A percentile compares a stretch with the other conserved stretches of the same genome.
Conservation (phyloP, 2,797 vertebrate genomes). For the Karalla daura region DNA sequence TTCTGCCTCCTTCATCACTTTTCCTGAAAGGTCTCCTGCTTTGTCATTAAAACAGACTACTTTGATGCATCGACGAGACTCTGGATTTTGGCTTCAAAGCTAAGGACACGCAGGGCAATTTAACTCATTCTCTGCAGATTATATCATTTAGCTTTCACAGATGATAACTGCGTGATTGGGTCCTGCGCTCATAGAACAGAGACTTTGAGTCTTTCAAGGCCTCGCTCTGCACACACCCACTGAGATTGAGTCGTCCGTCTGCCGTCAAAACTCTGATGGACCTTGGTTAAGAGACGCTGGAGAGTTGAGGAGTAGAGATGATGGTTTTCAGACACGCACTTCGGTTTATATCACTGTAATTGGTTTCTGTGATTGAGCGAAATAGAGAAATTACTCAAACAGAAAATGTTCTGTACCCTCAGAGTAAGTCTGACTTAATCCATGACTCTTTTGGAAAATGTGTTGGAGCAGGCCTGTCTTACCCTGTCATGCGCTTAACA, state of each 20-base stretch:
- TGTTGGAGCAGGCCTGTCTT: background rate
- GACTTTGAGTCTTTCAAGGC: slow-evolving; percentile 45
- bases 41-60: background rate
- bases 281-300: slow-evolving; percentile 30
- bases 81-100: background rate
- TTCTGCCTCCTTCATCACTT: slow-evolving; percentile 32
- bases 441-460: background rate
- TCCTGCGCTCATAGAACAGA: slow-evolving; percentile 45
- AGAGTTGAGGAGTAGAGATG: slow-evolving; percentile 35
- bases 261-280: slow-evolving; percentile 49
- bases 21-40: background rate
- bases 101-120: slow-evolving; percentile 1
- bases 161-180: slow-evolving; percentile 70
- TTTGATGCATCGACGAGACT: background rate
- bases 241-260: slow-evolving; percentile 47
- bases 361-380: slow-evolving; percentile 31
- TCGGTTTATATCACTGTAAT: slow-evolving; percentile 25
- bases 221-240: background rate
- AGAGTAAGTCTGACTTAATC: background rate
- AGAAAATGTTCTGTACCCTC: slow-evolving; percentile 1
- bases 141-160: slow-evolving; percentile 18
- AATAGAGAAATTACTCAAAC: slow-evolving; percentile 31
- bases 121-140: slow-evolving; percentile 15
- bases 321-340: slow-evolving; percentile 32
- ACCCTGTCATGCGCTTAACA: background rate